Conservation (phyloP, 2,888 invertebrate genomes). For the Cataglyphis rosenhaueri region DNA sequence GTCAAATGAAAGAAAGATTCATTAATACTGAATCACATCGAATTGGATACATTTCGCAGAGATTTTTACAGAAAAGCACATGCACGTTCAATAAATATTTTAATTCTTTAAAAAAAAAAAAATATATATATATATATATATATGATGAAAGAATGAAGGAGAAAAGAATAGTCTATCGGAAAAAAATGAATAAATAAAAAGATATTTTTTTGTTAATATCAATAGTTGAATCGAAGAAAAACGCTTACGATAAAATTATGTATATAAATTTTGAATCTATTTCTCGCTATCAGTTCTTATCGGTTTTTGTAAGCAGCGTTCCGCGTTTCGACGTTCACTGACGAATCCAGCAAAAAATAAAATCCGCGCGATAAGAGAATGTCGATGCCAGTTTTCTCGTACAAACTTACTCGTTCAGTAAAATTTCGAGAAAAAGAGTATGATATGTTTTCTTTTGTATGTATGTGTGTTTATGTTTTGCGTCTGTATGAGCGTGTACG, state of each 20-base stretch:
- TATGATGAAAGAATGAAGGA: neutral
- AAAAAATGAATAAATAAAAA: neutral
- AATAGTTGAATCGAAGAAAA: neutral
- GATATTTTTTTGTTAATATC: neutral
- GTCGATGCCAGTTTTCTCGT: neutral
- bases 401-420: constrained; percentile 25
- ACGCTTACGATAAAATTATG: neutral
- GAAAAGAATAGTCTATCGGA: neutral
- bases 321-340: neutral
- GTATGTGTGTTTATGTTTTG: too few species aligned
- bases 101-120: neutral
- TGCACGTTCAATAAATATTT: neutral
- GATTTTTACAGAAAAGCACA: neutral
- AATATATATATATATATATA: too few species aligned
- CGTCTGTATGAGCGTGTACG: neutral
- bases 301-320: neutral
- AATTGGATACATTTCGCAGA: neutral
- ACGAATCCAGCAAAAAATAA: neutral
- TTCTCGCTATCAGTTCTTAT: neutral
- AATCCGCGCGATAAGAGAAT: constrained; percentile 25
- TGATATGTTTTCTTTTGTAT: neutral
- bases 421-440: constrained; percentile 12
- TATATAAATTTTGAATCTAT: constrained; percentile 3
- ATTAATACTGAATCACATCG: neutral
- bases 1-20: neutral